phyloP scores from a whole-genome alignment of 30 jellyfish, hydroid and myxozoan genomes.

The Sanderia malayensis region DNA sequence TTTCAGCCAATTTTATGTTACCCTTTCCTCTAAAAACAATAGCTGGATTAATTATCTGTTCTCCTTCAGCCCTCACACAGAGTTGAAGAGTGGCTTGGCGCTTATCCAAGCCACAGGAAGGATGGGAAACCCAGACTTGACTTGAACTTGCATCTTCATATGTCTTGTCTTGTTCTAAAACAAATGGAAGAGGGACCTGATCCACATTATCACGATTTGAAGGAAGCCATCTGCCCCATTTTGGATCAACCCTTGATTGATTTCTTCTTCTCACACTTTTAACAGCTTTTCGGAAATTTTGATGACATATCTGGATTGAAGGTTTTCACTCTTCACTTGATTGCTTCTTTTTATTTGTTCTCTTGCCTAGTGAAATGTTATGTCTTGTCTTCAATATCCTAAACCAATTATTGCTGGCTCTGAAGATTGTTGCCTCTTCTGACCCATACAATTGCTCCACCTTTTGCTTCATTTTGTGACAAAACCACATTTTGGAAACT shows the following conservation, averaged over 20 bases:
- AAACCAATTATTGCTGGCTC: constrained; percentile 33
- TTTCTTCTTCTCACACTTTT: constrained; percentile 33
- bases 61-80: constrained; percentile 32
- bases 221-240: constrained; percentile 50
- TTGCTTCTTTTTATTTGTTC: constrained; percentile 38
- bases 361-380: constrained; percentile 21
- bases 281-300: constrained; percentile 17
- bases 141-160: constrained; percentile 21
- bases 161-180: constrained; percentile 20
- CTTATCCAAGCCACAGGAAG: constrained; percentile 40
- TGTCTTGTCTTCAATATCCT: constrained; percentile 24
- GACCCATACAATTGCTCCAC: constrained; percentile 20
- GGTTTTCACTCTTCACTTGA: constrained; percentile 33
- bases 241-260: constrained; percentile 22
- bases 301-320: constrained; percentile 30
- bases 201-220: constrained; percentile 32
- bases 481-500: constrained; percentile 24
- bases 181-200: constrained; percentile 47
- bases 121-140: constrained; percentile 49
- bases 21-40: constrained; percentile 35
- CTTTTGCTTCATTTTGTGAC: constrained; percentile 29
- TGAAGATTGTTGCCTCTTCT: constrained; percentile 18
- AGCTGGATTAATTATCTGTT: constrained; percentile 28
- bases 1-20: constrained; percentile 15
- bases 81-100: constrained; percentile 48